Evolutionary conservation across 2,113 vertebrate genomes (phyloP).

Genomic region (Macquaria australasica): DNA sequence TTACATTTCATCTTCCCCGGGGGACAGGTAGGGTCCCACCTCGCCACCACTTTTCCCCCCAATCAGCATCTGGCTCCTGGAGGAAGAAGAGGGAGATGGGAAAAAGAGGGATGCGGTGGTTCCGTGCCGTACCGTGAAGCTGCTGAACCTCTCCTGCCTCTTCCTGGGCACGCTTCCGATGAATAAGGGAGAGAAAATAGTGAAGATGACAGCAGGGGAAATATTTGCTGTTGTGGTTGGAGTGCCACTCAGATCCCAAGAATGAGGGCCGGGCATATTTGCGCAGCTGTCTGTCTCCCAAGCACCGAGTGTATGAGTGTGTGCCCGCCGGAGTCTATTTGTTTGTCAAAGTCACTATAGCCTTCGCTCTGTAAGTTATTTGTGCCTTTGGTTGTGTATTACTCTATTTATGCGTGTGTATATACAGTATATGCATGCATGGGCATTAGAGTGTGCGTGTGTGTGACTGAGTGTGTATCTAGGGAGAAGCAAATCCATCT

Average conservation of each 20-base stretch:
- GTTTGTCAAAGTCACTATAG: slow-evolving; percentile 76
- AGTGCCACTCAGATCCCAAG: slow-evolving; percentile 71
- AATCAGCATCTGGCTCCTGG: slow-evolving; percentile 69
- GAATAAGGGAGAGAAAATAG: slow-evolving; percentile 71
- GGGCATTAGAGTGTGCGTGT: slow-evolving; percentile 14
- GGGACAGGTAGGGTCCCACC: slow-evolving; percentile 73
- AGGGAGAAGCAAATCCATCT: slow-evolving; percentile 79
- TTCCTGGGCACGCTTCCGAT: slow-evolving; percentile 63
- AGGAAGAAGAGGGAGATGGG: slow-evolving; percentile 48
- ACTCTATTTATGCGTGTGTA: slow-evolving; percentile 57
- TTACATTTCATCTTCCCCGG: slow-evolving; percentile 79
- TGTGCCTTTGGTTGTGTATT: slow-evolving; percentile 62
- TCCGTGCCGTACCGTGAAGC: slow-evolving; percentile 49
- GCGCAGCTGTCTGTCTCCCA: slow-evolving; percentile 78
- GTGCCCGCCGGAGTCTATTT: slow-evolving; percentile 70
- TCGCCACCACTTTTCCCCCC: slow-evolving; percentile 47
- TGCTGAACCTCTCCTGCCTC: slow-evolving; percentile 54
- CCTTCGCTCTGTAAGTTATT: slow-evolving; percentile 68
- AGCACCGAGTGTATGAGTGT: slow-evolving; percentile 68
- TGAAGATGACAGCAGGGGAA: slow-evolving; percentile 80
- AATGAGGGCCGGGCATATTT: slow-evolving; percentile 79
- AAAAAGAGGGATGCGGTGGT: slow-evolving; percentile 46
- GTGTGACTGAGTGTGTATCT: slow-evolving; percentile 60
- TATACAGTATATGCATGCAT: slow-evolving; percentile 28
- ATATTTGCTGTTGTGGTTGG: slow-evolving; percentile 82